Percentiles rank a stretch among this genome's conserved stretches.
Conservation (phyloP, 2,888 invertebrate genomes). For the Sceliomorpha sp. region DNA sequence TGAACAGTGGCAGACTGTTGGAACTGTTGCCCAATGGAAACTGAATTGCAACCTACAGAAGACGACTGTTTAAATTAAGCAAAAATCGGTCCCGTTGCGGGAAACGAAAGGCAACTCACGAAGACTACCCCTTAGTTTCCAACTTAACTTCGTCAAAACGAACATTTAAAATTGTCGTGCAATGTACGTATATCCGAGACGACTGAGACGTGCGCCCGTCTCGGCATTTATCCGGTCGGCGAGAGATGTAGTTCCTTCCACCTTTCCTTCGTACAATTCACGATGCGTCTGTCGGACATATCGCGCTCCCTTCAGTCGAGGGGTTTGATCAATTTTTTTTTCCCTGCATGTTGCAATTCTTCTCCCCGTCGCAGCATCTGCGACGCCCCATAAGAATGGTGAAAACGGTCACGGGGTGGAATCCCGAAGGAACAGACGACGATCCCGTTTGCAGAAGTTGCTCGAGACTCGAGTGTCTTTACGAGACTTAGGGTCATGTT, state of each 20-base stretch:
- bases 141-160: no score
- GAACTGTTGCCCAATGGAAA: no score
- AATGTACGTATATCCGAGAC: no score
- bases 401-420: conserved; percentile 60
- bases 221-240: conserved; percentile 10
- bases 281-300: conserved; percentile 23
- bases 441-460: conserved; percentile 76
- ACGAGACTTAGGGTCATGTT: conserved; percentile 39
- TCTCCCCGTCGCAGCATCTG: conserved; percentile 62
- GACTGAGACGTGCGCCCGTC: no score
- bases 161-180: no score
- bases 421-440: conserved; percentile 75
- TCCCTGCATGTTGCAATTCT: conserved; percentile 58
- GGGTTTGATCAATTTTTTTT: conserved; percentile 65
- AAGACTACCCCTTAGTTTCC: no score
- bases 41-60: no score
- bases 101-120: no score
- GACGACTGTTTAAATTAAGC: no score
- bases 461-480: conserved; percentile 55
- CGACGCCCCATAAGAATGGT: conserved; percentile 55
- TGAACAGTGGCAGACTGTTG: no score
- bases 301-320: conserved; percentile 47
- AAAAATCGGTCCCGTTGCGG: no score
- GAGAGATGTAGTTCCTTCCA: conserved; percentile 6
- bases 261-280: conserved; percentile 35